phyloP scores from a whole-genome alignment of 2,113 vertebrate species.

The Crypturellus undulatus region DNA sequence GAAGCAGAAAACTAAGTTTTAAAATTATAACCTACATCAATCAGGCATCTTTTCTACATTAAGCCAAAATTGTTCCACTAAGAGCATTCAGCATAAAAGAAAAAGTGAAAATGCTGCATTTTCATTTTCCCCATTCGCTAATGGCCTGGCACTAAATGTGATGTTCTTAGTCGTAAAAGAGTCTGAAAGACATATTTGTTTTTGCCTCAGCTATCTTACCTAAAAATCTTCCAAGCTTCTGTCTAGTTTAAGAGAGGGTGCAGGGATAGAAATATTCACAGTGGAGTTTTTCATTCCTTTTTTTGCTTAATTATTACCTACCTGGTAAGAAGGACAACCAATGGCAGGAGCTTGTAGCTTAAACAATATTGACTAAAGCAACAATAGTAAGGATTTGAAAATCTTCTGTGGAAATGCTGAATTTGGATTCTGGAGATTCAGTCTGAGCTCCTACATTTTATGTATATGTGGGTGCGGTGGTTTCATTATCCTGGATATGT shows the following conservation, averaged over 20 bases:
- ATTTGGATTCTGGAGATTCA: not conserved
- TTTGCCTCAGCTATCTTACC: not conserved
- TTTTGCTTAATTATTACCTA: not conserved
- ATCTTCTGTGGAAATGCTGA: not conserved
- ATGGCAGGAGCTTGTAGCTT: not conserved
- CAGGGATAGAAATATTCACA: not conserved
- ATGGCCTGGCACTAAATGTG: not conserved
- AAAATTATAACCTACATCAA: constrained; percentile 62
- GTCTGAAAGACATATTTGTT: not conserved
- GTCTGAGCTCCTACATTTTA: not conserved
- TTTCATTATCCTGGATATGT: fast-evolving
- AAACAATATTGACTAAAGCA: not conserved
- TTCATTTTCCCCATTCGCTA: constrained; percentile 9
- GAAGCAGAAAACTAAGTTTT: constrained; percentile 62
- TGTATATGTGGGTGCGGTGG: fast-evolving
- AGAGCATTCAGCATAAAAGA: not conserved
- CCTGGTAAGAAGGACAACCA: not conserved
- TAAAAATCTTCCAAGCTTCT: not conserved
- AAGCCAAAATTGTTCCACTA: constrained; percentile 40
- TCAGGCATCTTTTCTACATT: constrained; percentile 41
- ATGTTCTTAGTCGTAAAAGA: not conserved
- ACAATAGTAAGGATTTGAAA: not conserved
- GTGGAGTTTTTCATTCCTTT: not conserved
- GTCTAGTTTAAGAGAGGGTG: not conserved
- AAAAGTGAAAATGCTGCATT: constrained; percentile 33